Percentiles rank a stretch among this genome's conserved stretches.
These are phyloP conservation scores for Leptinotarsa tumamoca DNA, from an alignment of 2,888 invertebrate species.

Conservation along the genomic window DNA sequence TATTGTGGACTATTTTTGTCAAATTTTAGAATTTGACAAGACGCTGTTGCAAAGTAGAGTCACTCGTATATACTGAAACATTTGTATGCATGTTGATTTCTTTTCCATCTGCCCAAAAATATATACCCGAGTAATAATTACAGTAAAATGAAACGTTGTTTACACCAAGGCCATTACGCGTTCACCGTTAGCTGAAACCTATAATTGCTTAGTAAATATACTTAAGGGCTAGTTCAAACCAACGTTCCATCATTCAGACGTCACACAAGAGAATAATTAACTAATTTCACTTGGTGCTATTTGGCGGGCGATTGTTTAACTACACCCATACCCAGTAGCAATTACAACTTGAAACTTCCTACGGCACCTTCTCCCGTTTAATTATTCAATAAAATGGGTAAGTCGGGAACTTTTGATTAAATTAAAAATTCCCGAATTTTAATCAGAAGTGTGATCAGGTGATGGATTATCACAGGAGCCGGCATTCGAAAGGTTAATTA, in stretches of 20 bases:
- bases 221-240: conserved; percentile 52
- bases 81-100: not conserved
- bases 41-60: too few species aligned
- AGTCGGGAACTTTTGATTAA: conserved; percentile 54
- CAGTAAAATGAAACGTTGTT: conserved; percentile 16
- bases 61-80: not conserved
- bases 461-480: conserved; percentile 43
- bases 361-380: conserved; percentile 51
- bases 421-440: conserved; percentile 56
- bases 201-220: conserved; percentile 56
- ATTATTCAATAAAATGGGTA: conserved; percentile 57
- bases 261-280: conserved; percentile 55
- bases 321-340: conserved; percentile 55
- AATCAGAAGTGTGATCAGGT: conserved; percentile 50
- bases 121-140: not conserved
- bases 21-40: too few species aligned
- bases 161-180: conserved; percentile 21
- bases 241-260: conserved; percentile 50
- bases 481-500: conserved; percentile 29
- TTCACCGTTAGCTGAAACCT: conserved; percentile 34
- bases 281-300: conserved; percentile 56
- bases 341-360: conserved; percentile 55
- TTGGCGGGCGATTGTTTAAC: conserved; percentile 58
- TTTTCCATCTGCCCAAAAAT: not conserved
- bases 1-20: too few species aligned